Percentiles rank a stretch among this genome's conserved stretches.
phyloP scores from a whole-genome alignment of 2,113 vertebrate genomes.

The Thomomys bottae region DNA sequence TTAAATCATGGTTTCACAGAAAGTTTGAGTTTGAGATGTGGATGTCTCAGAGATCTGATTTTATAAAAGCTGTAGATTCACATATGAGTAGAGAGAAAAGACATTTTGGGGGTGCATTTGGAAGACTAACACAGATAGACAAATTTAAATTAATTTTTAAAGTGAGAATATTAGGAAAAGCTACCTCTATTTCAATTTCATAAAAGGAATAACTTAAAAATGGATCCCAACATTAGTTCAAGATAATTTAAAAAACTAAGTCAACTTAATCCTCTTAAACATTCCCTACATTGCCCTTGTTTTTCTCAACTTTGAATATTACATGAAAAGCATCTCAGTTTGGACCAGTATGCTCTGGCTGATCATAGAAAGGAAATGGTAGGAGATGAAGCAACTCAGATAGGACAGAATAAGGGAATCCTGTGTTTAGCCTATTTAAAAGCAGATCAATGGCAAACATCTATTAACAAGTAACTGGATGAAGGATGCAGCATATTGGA shows the following conservation, averaged over 20 bases:
- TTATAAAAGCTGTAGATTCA: not conserved
- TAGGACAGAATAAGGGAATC: not conserved
- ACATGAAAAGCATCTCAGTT: not conserved
- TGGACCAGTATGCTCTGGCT: not conserved
- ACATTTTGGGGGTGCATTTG: not conserved
- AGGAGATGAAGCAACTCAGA: not conserved
- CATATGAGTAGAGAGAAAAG: not conserved
- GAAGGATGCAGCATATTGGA: not conserved
- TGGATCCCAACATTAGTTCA: not conserved
- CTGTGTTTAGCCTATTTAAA: not conserved
- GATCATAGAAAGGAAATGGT: not conserved
- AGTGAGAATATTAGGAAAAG: not conserved
- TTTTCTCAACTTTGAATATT: constrained; percentile 25
- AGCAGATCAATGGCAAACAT: not conserved
- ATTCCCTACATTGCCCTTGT: not conserved
- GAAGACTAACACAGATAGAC: not conserved
- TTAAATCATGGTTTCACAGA: constrained; percentile 27
- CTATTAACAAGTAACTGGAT: not conserved
- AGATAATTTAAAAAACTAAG: constrained; percentile 23
- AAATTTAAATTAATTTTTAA: constrained; percentile 42
- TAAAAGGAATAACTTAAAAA: not conserved
- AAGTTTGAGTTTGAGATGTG: not conserved
- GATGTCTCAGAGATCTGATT: not conserved
- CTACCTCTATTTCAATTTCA: not conserved
- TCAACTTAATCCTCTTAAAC: not conserved